Base-by-base conservation (phyloP, 2,888 invertebrate species). In the Rhagophthalmus giganteus region DNA sequence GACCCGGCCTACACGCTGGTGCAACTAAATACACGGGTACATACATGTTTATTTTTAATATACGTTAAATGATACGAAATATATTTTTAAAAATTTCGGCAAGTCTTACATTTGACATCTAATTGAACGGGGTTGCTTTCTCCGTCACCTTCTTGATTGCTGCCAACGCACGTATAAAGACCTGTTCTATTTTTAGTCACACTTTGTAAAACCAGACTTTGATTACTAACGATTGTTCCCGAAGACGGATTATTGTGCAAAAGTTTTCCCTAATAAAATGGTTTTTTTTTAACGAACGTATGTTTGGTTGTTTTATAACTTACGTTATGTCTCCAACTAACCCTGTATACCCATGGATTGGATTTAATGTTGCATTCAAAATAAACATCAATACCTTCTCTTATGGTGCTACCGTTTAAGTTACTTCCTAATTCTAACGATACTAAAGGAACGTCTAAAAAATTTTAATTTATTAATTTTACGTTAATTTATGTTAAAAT, bases 291-390 rank as follows among this genome's bases (percentile, higher is more conserved):
- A n/a, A n/a, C n/a, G n/a, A n/a, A n/a, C n/a, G n/a, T n/a, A n/a
- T n/a, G n/a, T n/a, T n/a, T n/a, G n/a, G n/a, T n/a, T n/a, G 27
- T 38, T 51, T 34, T 34, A 34, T 27, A 57, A 79, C 83, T 83
- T 76, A 87, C 87, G 72, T 87, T 86, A 68, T 87, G 86, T 65
- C 82, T 79, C 88, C 88, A 88, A 66, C 84, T 84, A 64, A 88
- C 86, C 79, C 84, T 84, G 70, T 85, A 84, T 41, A 87, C 84
- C 84, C 86, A 88, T 0, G 93, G 93, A 76, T 93, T 92, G 12
- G 93, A 88, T 71, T 87, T 88, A 66, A 93, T 90, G 73, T 86
- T 89, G 78, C 93, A 93, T 72, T 93, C 92, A 71, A 93, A 92
- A 78, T 91, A 92, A 7, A 93, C 91, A 71, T 93, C 93, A 53